Percentiles rank a stretch among this genome's conserved stretches.
phyloP scores from a whole-genome alignment of 2,888 invertebrate genomes.

The Melipona bicolor region DNA sequence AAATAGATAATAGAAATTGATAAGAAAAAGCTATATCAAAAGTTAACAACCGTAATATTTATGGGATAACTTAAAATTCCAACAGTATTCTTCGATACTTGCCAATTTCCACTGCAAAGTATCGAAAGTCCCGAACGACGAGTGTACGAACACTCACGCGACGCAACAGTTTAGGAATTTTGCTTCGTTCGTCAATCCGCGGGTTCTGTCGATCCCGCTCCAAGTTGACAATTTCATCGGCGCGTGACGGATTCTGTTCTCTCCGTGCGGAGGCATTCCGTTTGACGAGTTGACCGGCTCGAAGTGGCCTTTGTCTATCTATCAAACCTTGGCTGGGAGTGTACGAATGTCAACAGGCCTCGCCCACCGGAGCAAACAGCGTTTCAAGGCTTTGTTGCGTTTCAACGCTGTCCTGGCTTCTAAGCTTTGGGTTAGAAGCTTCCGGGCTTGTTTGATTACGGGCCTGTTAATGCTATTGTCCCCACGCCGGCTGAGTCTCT shows the following conservation, averaged over 20 bases:
- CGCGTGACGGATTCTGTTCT: neutral
- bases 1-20: no score
- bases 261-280: conserved; percentile 28
- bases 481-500: neutral
- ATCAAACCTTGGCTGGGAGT: conserved; percentile 64
- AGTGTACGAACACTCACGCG: no score
- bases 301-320: conserved; percentile 63
- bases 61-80: no score
- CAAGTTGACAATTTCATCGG: neutral
- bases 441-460: conserved; percentile 66
- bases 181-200: neutral
- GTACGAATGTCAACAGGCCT: conserved; percentile 70
- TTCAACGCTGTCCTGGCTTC: conserved; percentile 58
- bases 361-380: conserved; percentile 65
- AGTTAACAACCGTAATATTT: no score
- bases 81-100: no score
- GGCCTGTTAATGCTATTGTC: conserved; percentile 63
- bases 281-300: conserved; percentile 53
- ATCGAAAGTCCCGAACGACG: no score
- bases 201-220: neutral
- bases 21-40: no score
- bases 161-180: neutral
- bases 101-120: no score
- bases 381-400: conserved; percentile 69
- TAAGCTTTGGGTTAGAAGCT: conserved; percentile 41